Conservation (phyloP, 1,140 invertebrate genomes). For the Papilio dardanus region DNA sequence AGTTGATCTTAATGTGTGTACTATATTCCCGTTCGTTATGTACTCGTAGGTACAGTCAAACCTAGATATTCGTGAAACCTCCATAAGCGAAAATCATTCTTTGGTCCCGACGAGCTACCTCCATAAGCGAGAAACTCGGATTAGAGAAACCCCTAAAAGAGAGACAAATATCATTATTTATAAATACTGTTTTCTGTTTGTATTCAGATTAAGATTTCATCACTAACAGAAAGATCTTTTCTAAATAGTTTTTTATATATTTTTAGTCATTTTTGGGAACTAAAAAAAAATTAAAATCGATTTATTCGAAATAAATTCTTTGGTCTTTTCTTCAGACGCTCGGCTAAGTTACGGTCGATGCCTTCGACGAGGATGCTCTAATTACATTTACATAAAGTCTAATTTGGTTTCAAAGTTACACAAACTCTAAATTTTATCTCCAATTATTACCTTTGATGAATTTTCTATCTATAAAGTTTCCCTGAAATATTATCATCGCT, state of each 20-base stretch:
- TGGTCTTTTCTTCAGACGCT: not conserved
- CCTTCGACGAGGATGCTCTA: not conserved
- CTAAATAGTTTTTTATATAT: not conserved
- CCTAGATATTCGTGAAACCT: no score
- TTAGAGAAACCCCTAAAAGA: no score
- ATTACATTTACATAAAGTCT: conserved; percentile 20
- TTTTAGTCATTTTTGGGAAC: not conserved
- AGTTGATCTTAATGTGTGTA: no score
- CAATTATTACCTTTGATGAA: not conserved
- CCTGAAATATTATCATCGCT: not conserved
- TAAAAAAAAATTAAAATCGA: not conserved
- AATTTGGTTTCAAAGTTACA: conserved; percentile 17
- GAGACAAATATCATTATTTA: no score
- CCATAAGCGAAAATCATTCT: no score
- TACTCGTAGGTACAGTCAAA: no score
- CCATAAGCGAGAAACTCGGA: no score
- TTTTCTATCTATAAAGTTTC: not conserved
- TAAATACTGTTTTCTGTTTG: no score
- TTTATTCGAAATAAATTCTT: not conserved
- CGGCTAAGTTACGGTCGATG: not conserved
- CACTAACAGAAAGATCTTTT: not conserved
- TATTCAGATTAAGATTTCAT: not conserved
- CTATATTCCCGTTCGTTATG: no score
- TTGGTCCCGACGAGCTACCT: no score
- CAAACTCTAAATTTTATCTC: conserved; percentile 10